Base-by-base conservation (phyloP, 2,113 vertebrate genomes). In the Boleophthalmus pectinirostris region DNA sequence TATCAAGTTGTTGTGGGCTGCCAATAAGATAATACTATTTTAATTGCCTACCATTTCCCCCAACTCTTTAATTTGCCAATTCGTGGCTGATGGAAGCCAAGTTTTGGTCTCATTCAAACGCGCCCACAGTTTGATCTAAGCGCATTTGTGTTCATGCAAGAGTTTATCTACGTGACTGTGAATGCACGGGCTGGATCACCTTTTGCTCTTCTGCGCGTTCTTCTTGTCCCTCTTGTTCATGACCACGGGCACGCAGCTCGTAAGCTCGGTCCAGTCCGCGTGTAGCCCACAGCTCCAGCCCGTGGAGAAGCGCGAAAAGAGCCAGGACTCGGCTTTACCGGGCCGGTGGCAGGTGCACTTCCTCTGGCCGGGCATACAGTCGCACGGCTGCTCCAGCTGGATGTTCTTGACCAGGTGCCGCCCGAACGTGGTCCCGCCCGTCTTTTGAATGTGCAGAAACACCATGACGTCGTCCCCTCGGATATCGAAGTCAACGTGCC, bases 391-490 rank as follows among this genome's bases (percentile, higher is more conserved):
- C 92, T 98, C 96, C 90, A 98, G 94, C 47, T 91, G 94, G 88
- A 98, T 98, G 89, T 98, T 98, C 76, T 95, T 95, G 35, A 98
- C 97, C 90, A 98, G 91, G 88, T 98, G 96, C 6, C 95, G 89
- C 4, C 96, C 96, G 81, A 98, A 98, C 13, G 97, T 98, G 21
- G 97, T 98, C 69, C 97, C 96, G 13, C 96, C 96, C 3, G 97
- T 98, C 91, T 98, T 98, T 89, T 98, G 97, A 78, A 98, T 98
- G 89, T 98, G 97, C 0, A 98, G 93, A 85, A 98, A 98, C 43
- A 98, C 96, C 85, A 98, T 97, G 84, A 97, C 95, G 72, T 98
- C 96, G 66, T 94, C 93, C n/a, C 94, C 96, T 10, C 94, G 93
- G 90, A 98, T 96, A 85, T 96, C 89, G 89, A 98, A 97, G 65